Percentiles rank a stretch among this genome's conserved stretches.
These are phyloP conservation scores for Melanocharis versteri DNA, from an alignment of 2,113 vertebrate species.

Conservation along the genomic window DNA sequence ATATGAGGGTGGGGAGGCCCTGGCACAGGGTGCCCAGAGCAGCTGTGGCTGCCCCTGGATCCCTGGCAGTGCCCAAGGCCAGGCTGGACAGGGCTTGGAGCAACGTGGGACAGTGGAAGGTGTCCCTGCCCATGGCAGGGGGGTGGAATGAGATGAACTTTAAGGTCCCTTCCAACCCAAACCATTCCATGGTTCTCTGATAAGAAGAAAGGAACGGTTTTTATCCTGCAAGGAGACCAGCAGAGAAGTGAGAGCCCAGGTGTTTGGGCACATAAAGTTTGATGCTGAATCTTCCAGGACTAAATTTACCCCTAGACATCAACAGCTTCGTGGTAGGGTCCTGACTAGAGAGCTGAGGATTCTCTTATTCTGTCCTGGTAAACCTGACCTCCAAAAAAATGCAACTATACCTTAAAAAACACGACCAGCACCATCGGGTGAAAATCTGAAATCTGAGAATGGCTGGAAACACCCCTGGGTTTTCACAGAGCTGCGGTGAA, in stretches of 20 bases:
- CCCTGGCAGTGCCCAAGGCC: neutral
- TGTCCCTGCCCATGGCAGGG: neutral
- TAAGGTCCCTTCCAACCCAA: neutral
- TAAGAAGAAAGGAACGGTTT: neutral
- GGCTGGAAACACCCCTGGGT: neutral
- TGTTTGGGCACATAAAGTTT: neutral
- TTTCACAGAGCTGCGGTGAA: neutral
- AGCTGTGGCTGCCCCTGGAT: neutral
- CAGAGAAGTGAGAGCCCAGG: neutral
- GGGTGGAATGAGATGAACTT: neutral
- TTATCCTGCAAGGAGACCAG: neutral
- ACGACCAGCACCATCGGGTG: neutral
- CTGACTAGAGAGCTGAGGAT: neutral
- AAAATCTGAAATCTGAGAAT: neutral
- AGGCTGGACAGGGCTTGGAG: neutral
- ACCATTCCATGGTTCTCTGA: neutral
- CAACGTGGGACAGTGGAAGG: neutral
- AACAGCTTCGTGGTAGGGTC: neutral
- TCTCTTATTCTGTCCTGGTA: neutral
- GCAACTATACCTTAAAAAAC: neutral
- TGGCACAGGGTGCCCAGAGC: neutral
- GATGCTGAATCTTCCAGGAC: neutral
- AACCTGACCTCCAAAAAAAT: neutral
- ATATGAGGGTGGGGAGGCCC: rapidly evolving
- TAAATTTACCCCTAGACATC: neutral